phyloP scores from a whole-genome alignment of 2,113 vertebrate species.

The Neogobius melanostomus region DNA sequence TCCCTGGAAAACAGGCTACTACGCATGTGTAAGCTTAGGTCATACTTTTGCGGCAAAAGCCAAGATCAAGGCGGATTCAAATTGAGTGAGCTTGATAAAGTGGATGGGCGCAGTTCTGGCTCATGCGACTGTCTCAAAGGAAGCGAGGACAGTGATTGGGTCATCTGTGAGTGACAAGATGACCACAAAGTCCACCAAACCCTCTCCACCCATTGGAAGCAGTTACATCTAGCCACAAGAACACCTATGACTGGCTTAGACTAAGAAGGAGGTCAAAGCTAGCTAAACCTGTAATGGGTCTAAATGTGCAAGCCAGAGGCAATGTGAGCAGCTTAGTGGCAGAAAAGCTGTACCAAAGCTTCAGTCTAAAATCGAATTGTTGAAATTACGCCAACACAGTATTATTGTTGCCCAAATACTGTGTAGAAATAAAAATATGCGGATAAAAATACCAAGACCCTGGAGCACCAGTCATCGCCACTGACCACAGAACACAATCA shows the following conservation, averaged over 20 bases:
- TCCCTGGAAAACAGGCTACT: slow-evolving; percentile 75
- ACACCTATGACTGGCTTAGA: slow-evolving; percentile 30
- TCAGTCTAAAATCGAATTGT: slow-evolving; percentile 48
- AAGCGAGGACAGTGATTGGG: slow-evolving; percentile 54
- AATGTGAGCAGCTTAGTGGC: slow-evolving; percentile 47
- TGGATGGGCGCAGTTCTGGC: slow-evolving; percentile 48
- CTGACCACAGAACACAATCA: neutral
- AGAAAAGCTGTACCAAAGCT: slow-evolving; percentile 29
- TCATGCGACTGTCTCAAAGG: slow-evolving; percentile 50
- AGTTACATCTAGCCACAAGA: slow-evolving; percentile 33
- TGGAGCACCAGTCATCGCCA: neutral
- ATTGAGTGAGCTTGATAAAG: slow-evolving; percentile 59
- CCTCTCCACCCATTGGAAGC: slow-evolving; percentile 29
- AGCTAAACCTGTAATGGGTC: slow-evolving; percentile 41
- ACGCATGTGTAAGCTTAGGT: slow-evolving; percentile 64
- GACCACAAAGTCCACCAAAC: slow-evolving; percentile 40
- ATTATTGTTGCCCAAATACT: slow-evolving; percentile 47
- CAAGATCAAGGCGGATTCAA: slow-evolving; percentile 56
- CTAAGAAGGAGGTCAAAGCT: slow-evolving; percentile 51
- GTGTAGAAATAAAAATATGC: slow-evolving; percentile 11
- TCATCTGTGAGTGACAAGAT: slow-evolving; percentile 58
- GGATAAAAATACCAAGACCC: slow-evolving; percentile 1
- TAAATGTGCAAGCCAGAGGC: slow-evolving; percentile 33
- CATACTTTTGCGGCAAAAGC: slow-evolving; percentile 47
- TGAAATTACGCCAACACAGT: slow-evolving; percentile 39